A percentile compares a stretch with the other conserved stretches of the same genome.
Evolutionary conservation across 2,888 invertebrate species (phyloP).

Genomic region (Agrotis ipsilon): DNA sequence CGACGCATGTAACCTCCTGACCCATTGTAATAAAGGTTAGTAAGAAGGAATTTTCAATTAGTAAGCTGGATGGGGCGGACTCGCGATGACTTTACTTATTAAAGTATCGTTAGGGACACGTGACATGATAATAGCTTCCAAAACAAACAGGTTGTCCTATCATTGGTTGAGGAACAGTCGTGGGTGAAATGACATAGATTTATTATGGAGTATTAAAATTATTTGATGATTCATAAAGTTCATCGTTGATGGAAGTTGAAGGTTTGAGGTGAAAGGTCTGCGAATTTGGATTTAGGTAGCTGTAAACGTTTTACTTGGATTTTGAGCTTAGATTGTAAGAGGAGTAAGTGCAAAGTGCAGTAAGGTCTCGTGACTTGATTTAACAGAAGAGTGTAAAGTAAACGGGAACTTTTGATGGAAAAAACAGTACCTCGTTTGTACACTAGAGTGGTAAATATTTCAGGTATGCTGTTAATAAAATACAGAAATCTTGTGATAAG

Average conservation of each 20-base stretch:
- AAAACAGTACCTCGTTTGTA: too few relatives aligned
- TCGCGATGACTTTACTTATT: conserved; percentile 70
- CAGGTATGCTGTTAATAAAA: too few relatives aligned
- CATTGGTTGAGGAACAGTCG: conserved; percentile 28
- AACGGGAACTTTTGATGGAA: too few relatives aligned
- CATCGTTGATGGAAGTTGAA: background rate
- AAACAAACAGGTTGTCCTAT: conserved; percentile 57
- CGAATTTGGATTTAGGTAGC: background rate
- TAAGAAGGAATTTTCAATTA: conserved; percentile 77
- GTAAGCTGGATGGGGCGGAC: conserved; percentile 62
- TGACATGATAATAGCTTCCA: conserved; percentile 54
- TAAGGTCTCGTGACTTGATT: too few relatives aligned
- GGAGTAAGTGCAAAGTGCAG: background rate
- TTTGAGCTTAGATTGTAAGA: background rate
- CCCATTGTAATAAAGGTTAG: conserved; percentile 81
- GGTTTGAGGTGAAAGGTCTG: background rate
- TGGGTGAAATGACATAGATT: conserved; percentile 19
- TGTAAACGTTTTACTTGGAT: background rate
- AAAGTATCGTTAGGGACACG: conserved; percentile 65
- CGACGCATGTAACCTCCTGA: conserved; percentile 81
- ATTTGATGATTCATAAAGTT: conserved; percentile 26
- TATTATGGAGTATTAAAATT: conserved; percentile 33
- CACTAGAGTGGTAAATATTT: too few relatives aligned
- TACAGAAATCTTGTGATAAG: too few relatives aligned
- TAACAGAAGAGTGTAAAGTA: too few relatives aligned